phyloP scores from a whole-genome alignment of 2,888 invertebrate genomes.

The Scelioninae gen. 1 region DNA sequence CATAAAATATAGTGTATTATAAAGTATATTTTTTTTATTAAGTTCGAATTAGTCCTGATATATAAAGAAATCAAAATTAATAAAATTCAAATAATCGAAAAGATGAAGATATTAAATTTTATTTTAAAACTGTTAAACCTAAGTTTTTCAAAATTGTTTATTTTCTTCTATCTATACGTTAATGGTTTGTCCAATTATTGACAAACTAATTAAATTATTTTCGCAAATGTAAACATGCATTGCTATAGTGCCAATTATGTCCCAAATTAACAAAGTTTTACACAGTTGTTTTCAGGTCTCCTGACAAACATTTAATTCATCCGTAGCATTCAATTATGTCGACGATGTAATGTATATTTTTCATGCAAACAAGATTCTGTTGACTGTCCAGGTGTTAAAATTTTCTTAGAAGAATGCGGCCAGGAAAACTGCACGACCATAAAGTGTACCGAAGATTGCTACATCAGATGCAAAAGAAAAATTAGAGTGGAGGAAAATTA shows the following conservation, averaged over 20 bases:
- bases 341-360: background rate
- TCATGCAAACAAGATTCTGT: constrained; percentile 7
- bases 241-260: constrained; percentile 12
- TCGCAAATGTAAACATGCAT: background rate
- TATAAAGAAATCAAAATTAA: too few species aligned
- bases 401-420: constrained; percentile 74
- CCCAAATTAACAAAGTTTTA: constrained; percentile 5
- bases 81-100: too few species aligned
- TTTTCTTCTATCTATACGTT: background rate
- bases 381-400: constrained; percentile 32
- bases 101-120: too few species aligned
- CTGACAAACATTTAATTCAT: constrained; percentile 10
- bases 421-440: constrained; percentile 72
- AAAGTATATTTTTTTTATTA: background rate
- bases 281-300: background rate
- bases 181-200: constrained; percentile 3
- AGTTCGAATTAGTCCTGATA: background rate
- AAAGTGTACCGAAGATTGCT: constrained; percentile 76
- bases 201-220: constrained; percentile 28
- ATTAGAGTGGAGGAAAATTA: constrained; percentile 74
- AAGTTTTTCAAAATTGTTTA: background rate
- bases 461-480: constrained; percentile 75
- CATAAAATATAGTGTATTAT: background rate
- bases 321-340: background rate
- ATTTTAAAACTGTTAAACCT: too few species aligned